phyloP scores from a whole-genome alignment of 2,797 vertebrate species.

The Rhynchotus rufescens region DNA sequence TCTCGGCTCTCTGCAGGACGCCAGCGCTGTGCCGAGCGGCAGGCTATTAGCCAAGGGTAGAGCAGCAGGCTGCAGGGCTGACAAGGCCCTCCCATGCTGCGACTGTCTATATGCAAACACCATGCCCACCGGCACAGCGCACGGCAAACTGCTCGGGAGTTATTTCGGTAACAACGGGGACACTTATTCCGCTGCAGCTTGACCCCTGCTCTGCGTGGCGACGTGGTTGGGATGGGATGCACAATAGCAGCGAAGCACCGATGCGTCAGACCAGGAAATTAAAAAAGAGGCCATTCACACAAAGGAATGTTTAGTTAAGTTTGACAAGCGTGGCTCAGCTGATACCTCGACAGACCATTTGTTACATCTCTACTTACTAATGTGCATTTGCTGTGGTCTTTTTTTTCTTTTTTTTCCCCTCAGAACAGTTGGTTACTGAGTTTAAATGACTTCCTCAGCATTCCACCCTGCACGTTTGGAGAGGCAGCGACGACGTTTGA shows the following conservation, averaged over 20 bases:
- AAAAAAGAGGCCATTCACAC: constrained; percentile 4
- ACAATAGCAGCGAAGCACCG: constrained; percentile 3
- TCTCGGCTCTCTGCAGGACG: background rate
- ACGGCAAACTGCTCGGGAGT: background rate
- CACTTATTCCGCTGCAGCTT: background rate
- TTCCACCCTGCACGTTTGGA: background rate
- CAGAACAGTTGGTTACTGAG: background rate
- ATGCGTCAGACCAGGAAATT: constrained; percentile 11
- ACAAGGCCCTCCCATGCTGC: background rate
- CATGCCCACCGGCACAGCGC: constrained; percentile 27
- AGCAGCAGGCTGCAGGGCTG: background rate
- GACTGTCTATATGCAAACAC: constrained; percentile 23
- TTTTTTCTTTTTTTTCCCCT: too few species aligned
- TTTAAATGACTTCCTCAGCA: background rate
- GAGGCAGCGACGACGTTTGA: background rate
- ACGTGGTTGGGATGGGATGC: background rate
- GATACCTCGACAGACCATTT: background rate
- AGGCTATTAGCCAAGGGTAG: background rate
- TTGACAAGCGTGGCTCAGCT: background rate
- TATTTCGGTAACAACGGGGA: constrained; percentile 6
- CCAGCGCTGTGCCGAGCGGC: constrained; percentile 26
- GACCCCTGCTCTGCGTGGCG: constrained; percentile 8
- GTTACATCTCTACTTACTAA: constrained; percentile 9
- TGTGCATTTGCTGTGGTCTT: background rate
- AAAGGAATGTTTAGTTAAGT: constrained; percentile 47